Conservation (phyloP, 2,888 invertebrate species). For the Oxytorus armatus region DNA sequence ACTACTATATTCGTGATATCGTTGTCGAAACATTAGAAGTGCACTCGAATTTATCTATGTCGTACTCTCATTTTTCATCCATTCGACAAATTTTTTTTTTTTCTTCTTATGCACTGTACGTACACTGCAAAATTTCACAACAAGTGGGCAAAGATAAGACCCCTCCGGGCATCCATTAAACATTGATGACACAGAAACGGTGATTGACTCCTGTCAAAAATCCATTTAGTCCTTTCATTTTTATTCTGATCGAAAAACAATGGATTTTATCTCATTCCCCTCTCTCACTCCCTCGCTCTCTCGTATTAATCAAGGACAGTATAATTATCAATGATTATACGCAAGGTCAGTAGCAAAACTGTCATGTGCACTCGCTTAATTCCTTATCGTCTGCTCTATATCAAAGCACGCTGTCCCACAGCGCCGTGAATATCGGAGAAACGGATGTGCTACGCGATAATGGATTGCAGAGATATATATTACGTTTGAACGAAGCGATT, state of each 20-base stretch:
- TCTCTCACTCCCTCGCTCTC: slow-evolving; percentile 12
- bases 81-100: neutral
- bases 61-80: slow-evolving; percentile 18
- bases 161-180: slow-evolving; percentile 11
- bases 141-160: slow-evolving; percentile 52
- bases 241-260: slow-evolving; percentile 6
- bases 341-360: neutral
- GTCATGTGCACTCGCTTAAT: slow-evolving; percentile 15
- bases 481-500: slow-evolving; percentile 17
- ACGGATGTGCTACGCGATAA: slow-evolving; percentile 32
- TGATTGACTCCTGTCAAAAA: slow-evolving; percentile 58
- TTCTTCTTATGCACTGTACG: neutral
- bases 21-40: slow-evolving; percentile 9
- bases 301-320: neutral
- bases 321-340: slow-evolving; percentile 26
- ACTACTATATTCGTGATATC: no score
- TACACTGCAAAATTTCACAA: slow-evolving; percentile 15
- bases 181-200: slow-evolving; percentile 32
- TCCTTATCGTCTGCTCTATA: slow-evolving; percentile 35
- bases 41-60: slow-evolving; percentile 15
- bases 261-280: slow-evolving; percentile 12
- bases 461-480: slow-evolving; percentile 4
- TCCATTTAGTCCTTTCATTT: slow-evolving; percentile 50
- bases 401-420: slow-evolving; percentile 3
- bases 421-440: neutral